These are phyloP conservation scores for Platorchestia sp. DNA, from an alignment of 1,140 invertebrate species.

Conservation along the genomic window DNA sequence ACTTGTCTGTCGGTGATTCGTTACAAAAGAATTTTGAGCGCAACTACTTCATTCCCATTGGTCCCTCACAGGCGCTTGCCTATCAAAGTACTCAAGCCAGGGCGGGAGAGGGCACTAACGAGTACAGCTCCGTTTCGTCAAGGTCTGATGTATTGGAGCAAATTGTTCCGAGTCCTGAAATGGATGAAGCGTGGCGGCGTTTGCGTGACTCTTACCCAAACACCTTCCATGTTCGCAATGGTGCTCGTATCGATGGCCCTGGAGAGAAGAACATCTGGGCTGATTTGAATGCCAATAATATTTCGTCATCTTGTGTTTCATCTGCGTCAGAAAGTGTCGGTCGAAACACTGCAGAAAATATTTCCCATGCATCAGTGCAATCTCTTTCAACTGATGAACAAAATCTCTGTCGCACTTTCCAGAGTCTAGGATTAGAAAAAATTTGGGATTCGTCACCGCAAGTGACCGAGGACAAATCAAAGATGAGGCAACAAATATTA, in stretches of 20 bases:
- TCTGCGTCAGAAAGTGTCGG: background rate
- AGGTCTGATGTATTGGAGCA: background rate
- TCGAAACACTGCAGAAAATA: background rate
- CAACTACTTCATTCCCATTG: background rate
- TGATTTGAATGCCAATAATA: conserved; percentile 66
- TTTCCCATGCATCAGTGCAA: background rate
- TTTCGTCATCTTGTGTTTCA: conserved; percentile 52
- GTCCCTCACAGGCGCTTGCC: background rate
- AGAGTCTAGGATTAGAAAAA: conserved; percentile 64
- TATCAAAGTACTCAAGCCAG: background rate
- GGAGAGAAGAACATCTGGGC: conserved; percentile 66
- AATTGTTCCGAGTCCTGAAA: conserved; percentile 42
- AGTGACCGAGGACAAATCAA: background rate
- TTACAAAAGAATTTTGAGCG: conserved; percentile 20
- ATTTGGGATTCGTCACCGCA: conserved; percentile 62
- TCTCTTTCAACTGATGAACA: conserved; percentile 51
- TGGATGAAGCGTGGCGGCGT: background rate
- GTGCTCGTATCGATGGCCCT: background rate
- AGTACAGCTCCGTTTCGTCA: background rate
- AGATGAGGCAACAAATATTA: conserved; percentile 20
- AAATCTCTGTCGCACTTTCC: conserved; percentile 62
- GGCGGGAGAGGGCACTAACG: background rate
- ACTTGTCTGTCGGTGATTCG: background rate
- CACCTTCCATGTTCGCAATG: background rate
- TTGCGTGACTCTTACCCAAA: conserved; percentile 1